Evolutionary conservation across 2,113 vertebrate genomes (phyloP).

Genomic region (Zapornia atra): DNA sequence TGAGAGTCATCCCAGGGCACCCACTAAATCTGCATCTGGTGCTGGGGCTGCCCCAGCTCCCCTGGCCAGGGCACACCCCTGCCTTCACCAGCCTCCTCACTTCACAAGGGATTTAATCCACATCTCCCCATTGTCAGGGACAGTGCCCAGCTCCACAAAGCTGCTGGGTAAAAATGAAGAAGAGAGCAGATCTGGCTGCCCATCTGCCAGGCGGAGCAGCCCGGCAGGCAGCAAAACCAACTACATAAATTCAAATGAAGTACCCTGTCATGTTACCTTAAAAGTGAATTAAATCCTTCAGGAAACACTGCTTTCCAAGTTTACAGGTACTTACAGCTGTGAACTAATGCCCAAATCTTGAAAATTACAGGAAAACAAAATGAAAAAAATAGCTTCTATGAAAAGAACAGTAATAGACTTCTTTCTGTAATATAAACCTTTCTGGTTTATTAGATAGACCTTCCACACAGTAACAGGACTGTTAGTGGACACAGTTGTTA

Average conservation of each 20-base stretch:
- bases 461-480: not conserved
- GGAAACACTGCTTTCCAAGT: not conserved
- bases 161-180: not conserved
- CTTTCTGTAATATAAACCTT: not conserved
- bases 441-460: not conserved
- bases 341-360: not conserved
- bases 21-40: not conserved
- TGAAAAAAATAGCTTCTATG: too few relatives aligned
- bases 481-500: not conserved
- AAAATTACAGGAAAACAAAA: not conserved
- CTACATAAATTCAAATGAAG: too few relatives aligned
- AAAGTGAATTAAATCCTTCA: not conserved
- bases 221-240: not conserved
- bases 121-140: not conserved
- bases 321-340: not conserved
- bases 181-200: not conserved
- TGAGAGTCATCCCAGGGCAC: not conserved
- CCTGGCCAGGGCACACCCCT: not conserved
- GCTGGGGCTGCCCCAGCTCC: too few relatives aligned
- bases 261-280: too few relatives aligned
- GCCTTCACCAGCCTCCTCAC: not conserved
- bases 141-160: not conserved
- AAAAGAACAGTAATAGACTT: not conserved
- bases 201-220: not conserved
- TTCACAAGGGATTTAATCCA: not conserved